Percentiles rank a stretch among this genome's conserved stretches.
phyloP scores from a whole-genome alignment of 2,797 vertebrate genomes.

The Euthynnus affinis region DNA sequence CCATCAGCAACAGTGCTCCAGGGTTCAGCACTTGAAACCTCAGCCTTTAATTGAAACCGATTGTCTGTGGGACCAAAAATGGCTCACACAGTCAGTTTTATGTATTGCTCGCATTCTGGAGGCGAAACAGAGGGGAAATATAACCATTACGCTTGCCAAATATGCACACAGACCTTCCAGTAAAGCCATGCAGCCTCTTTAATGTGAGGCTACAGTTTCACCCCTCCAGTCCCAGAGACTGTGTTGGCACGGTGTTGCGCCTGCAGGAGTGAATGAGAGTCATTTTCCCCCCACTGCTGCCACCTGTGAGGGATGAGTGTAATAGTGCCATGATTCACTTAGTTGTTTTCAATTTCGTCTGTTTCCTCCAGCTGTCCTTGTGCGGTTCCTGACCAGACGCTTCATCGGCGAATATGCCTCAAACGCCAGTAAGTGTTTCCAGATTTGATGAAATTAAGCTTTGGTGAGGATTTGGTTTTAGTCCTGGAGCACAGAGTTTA shows the following conservation, averaged over 20 bases:
- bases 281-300: constrained; percentile 1
- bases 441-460: constrained; percentile 13
- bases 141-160: constrained; percentile 51
- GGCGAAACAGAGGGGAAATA: constrained; percentile 31
- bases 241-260: constrained; percentile 23
- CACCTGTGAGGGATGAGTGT: constrained; percentile 52
- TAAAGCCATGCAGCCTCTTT: constrained; percentile 47
- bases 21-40: constrained; percentile 39
- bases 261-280: constrained; percentile 20
- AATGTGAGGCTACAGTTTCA: constrained; percentile 64
- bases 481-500: not conserved
- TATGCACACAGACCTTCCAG: constrained; percentile 49
- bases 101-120: constrained; percentile 33
- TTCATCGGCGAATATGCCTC: constrained; percentile 85
- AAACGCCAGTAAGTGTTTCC: constrained; percentile 79
- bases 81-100: constrained; percentile 37
- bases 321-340: constrained; percentile 55
- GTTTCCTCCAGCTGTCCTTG: constrained; percentile 76
- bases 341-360: constrained; percentile 23
- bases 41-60: constrained; percentile 56
- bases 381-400: constrained; percentile 83
- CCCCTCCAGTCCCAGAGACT: constrained; percentile 10
- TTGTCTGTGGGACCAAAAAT: constrained; percentile 43
- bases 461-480: constrained; percentile 6
- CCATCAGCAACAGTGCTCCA: constrained; percentile 20